phyloP scores from a whole-genome alignment of 2,113 vertebrate genomes.

The Micromys minutus region DNA sequence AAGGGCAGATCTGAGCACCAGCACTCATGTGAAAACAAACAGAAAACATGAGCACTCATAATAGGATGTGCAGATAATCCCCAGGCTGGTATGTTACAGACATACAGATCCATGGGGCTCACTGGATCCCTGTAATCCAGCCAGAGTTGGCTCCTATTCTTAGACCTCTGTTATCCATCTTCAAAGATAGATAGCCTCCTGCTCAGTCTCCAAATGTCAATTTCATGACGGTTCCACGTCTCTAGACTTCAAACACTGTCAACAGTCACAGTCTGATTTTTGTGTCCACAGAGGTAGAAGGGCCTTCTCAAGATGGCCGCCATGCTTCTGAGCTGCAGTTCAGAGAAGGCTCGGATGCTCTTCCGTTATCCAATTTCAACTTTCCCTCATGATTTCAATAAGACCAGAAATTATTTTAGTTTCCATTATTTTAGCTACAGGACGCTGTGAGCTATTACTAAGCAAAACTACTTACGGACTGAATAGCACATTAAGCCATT shows the following conservation, averaged over 20 bases:
- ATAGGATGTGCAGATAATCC: neutral
- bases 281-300: neutral
- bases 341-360: neutral
- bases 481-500: conserved; percentile 20
- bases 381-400: conserved; percentile 53
- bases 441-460: neutral
- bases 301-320: neutral
- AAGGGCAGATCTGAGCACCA: neutral
- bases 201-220: neutral
- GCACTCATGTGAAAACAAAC: neutral
- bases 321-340: neutral
- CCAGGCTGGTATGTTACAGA: neutral
- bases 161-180: conserved; percentile 12
- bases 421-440: conserved; percentile 46
- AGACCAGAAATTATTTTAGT: conserved; percentile 56
- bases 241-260: neutral
- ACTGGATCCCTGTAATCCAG: no score
- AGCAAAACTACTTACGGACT: conserved; percentile 23
- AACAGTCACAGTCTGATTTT: neutral
- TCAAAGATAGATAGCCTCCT: neutral
- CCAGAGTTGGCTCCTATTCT: neutral
- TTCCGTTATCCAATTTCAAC: conserved; percentile 31
- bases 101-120: neutral
- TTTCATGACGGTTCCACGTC: neutral
- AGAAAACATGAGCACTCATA: no score